Evolutionary conservation across 2,888 invertebrate genomes (phyloP).

Genomic region (Crossocerus cetratus): DNA sequence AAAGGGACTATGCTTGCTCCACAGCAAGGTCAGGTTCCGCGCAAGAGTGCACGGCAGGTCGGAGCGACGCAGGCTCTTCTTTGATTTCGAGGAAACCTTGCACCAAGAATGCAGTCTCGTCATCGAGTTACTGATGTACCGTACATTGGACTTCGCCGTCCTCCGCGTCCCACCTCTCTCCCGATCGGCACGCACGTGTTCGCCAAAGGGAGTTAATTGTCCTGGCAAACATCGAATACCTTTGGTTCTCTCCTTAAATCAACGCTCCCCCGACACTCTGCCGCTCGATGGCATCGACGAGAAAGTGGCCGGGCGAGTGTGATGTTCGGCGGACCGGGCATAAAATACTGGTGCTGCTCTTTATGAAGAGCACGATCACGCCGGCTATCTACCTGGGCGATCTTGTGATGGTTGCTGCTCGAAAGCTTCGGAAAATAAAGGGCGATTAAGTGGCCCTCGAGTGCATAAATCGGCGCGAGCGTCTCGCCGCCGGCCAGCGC

Average conservation of each 20-base stretch:
- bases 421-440: background rate
- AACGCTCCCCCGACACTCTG: background rate
- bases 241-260: constrained; percentile 1
- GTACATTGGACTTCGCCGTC: constrained; percentile 60
- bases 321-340: background rate
- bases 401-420: background rate
- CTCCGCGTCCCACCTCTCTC: constrained; percentile 29
- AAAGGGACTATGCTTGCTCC: constrained; percentile 1
- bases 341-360: background rate
- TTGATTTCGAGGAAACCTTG: constrained; percentile 50
- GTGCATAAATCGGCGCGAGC: constrained; percentile 13
- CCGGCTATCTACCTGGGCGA: background rate
- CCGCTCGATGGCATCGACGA: background rate
- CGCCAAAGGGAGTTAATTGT: constrained; percentile 45
- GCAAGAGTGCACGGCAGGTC: background rate
- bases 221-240: constrained; percentile 31
- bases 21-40: constrained; percentile 6
- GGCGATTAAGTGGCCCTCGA: background rate
- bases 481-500: no score
- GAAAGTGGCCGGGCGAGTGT: background rate
- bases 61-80: constrained; percentile 16
- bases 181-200: constrained; percentile 34
- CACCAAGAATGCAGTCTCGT: constrained; percentile 72
- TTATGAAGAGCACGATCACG: background rate
- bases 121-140: constrained; percentile 68